phyloP scores from a whole-genome alignment of 1,140 invertebrate genomes.

The Hycleus cichorii region DNA sequence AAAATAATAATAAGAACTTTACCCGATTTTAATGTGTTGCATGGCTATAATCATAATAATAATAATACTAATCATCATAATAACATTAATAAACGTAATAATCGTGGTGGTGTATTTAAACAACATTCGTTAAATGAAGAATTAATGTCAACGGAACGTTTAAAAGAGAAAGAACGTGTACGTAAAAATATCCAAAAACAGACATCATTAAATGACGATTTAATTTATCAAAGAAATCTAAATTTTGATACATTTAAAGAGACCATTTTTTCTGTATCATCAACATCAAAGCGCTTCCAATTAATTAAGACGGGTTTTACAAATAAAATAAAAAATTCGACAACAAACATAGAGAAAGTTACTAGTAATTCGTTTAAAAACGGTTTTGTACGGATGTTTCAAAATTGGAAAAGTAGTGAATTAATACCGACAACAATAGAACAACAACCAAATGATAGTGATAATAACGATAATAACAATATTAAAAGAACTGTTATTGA shows the following conservation, averaged over 20 bases:
- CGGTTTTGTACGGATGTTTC: constrained; percentile 39
- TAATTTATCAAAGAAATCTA: constrained; percentile 60
- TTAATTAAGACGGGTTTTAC: constrained; percentile 68
- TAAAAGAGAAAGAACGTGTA: constrained; percentile 76
- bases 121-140: constrained; percentile 86
- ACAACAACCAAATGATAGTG: constrained; percentile 23
- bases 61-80: not conserved
- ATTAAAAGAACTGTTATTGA: constrained; percentile 16
- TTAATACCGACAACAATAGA: constrained; percentile 32
- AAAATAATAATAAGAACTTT: constrained; percentile 51
- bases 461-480: constrained; percentile 12
- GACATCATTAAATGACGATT: constrained; percentile 78
- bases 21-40: constrained; percentile 48
- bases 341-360: constrained; percentile 71
- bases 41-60: too few species aligned
- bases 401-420: constrained; percentile 37
- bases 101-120: constrained; percentile 62
- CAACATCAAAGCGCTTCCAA: constrained; percentile 71
- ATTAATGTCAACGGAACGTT: constrained; percentile 72
- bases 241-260: constrained; percentile 67
- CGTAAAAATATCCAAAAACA: constrained; percentile 82
- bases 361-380: constrained; percentile 46
- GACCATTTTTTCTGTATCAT: constrained; percentile 58
- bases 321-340: constrained; percentile 70
- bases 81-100: constrained; percentile 14